Percentiles rank a stretch among this genome's conserved stretches.
phyloP scores from a whole-genome alignment of 2,888 invertebrate species.

The Melinaea marsaeus region DNA sequence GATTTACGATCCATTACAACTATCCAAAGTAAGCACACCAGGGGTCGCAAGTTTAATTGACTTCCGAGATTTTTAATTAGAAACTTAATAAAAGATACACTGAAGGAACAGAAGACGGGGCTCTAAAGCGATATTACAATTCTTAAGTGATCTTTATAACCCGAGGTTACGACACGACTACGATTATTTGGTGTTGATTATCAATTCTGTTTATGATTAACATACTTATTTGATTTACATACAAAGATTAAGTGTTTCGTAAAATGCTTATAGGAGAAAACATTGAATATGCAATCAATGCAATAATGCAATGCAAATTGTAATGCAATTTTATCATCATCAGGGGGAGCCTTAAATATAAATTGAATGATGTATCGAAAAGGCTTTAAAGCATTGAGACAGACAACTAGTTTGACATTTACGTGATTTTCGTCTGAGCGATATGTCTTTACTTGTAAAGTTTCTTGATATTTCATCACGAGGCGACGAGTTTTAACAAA shows the following conservation, averaged over 20 bases:
- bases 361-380: no score
- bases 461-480: slow-evolving; percentile 46
- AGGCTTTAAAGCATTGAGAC: background rate
- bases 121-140: slow-evolving; percentile 50
- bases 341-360: no score
- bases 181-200: background rate
- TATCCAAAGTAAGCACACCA: slow-evolving; percentile 41
- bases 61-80: slow-evolving; percentile 74
- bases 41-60: slow-evolving; percentile 65
- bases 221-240: no score
- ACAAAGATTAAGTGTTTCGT: no score
- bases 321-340: no score
- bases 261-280: no score
- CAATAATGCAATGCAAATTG: background rate
- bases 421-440: background rate
- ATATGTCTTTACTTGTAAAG: slow-evolving; percentile 9
- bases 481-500: slow-evolving; percentile 44
- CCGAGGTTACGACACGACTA: slow-evolving; percentile 13
- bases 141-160: slow-evolving; percentile 33
- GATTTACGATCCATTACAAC: slow-evolving; percentile 57
- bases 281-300: background rate
- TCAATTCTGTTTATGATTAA: background rate
- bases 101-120: slow-evolving; percentile 32
- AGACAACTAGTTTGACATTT: background rate
- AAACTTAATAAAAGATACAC: slow-evolving; percentile 48